phyloP scores from a whole-genome alignment of 2,113 vertebrate species.

The Leucoraja erinaceus region DNA sequence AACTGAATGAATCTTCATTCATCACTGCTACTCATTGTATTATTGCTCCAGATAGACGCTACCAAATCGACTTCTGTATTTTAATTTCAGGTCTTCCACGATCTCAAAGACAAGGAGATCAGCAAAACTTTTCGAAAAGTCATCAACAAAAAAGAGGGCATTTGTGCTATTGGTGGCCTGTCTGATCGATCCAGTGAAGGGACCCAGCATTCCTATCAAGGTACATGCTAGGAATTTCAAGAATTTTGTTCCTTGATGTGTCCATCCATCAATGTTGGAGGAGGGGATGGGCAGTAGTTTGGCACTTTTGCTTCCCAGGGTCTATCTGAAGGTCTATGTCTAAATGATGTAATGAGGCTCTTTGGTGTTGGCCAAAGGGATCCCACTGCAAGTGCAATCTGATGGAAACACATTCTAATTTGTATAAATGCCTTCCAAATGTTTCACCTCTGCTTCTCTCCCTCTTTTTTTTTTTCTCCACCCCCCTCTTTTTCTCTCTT shows the following conservation, averaged over 20 bases:
- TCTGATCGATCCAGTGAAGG: conserved; percentile 85
- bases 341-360: background rate
- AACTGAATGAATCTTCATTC: background rate
- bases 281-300: background rate
- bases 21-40: background rate
- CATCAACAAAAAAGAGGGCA: conserved; percentile 80
- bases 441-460: too few species aligned
- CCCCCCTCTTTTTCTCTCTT: too few species aligned
- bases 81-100: conserved; percentile 74
- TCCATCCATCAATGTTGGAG: background rate
- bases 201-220: conserved; percentile 93
- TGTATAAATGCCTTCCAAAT: too few species aligned
- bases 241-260: background rate
- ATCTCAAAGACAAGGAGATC: conserved; percentile 85
- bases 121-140: conserved; percentile 82
- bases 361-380: background rate
- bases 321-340: background rate
- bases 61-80: background rate
- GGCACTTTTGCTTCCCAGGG: too few species aligned
- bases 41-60: background rate
- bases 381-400: background rate
- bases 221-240: conserved; percentile 52
- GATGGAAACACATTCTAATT: too few species aligned
- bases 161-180: conserved; percentile 83
- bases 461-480: too few species aligned